Evolutionary conservation across 1,140 invertebrate genomes (phyloP), one percentile per base, ranked within the genome.

Genomic region (Sinonovacula constricta): DNA sequence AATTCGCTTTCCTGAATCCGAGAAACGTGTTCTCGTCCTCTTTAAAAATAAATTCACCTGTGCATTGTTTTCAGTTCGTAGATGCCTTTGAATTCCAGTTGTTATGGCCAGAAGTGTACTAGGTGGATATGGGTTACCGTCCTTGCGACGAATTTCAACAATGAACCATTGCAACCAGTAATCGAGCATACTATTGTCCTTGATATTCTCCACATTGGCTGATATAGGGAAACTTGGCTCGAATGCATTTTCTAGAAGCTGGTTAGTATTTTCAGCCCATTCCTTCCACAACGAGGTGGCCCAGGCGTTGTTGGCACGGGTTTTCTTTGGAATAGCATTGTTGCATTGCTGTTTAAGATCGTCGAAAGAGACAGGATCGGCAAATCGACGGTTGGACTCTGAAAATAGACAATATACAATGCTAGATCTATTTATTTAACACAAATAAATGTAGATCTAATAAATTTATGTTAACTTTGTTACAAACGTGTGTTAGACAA

Each of bases 131-230:
- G 65, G 45, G 3, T 33, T 18, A 4, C 65, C 65, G 26, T 67
- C 49, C 30, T 67, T 67, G 2, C 36, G 3, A 4, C 65, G 65
- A 24, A 67, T 67, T 49, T 67, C 65, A 51, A 24, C 5, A 34
- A 67, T 49, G 36, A 67, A 67, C 12, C 65, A 24, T 49, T 67
- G 31, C 5, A 67, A 12, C 65, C 65, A 51, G n/a, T 18, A 67
- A 12, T 49, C 45, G 18, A 67, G 36, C 7, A 51, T 14, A 3
- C 24, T 22, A 2, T 3, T 2, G 14, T 5, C 15, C 12, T 12
- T 22, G 4, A 63, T 14, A 22, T 33, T 31, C 5, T 30, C 30
- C 2, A 63, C n/a, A 22, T 63, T 24, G 5, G 12, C 2, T 36
- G 10, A 34, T 2, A 63, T 33, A 2, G 60, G 60, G 22, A 36